These are phyloP conservation scores for Dione juno DNA, from an alignment of 2,888 invertebrate species.

Conservation along the genomic window DNA sequence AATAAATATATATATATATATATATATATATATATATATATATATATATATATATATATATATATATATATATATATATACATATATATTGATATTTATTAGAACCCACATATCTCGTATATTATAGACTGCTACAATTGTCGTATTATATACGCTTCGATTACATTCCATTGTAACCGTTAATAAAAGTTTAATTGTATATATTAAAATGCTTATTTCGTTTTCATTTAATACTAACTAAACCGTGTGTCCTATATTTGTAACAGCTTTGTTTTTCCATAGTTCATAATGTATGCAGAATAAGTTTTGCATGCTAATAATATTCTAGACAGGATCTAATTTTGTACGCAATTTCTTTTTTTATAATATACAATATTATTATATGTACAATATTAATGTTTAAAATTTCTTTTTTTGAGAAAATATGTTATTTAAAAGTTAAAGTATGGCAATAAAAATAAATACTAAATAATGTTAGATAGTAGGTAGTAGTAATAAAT, in stretches of 20 bases:
- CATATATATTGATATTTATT: neutral
- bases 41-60: neutral
- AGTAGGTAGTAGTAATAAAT: no score
- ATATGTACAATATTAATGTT: neutral
- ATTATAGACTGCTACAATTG: neutral
- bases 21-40: neutral
- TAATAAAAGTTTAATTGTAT: neutral
- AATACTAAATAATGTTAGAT: no score
- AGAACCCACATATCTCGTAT: neutral
- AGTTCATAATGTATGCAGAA: constrained; percentile 18
- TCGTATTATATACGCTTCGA: neutral
- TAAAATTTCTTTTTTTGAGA: no score
- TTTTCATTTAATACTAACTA: no score
- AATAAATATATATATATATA: neutral
- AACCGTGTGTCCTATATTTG: no score
- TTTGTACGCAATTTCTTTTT: neutral
- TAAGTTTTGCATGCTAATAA: constrained; percentile 20
- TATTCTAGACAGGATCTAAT: constrained; percentile 13
- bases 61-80: neutral
- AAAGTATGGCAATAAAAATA: no score
- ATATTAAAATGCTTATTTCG: no score
- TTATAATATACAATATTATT: neutral
- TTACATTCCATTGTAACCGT: neutral
- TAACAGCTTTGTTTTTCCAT: constrained; percentile 14
- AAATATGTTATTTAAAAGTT: no score